Base-by-base conservation (phyloP, 2,113 vertebrate genomes). In the Rousettus leschenaultii region DNA sequence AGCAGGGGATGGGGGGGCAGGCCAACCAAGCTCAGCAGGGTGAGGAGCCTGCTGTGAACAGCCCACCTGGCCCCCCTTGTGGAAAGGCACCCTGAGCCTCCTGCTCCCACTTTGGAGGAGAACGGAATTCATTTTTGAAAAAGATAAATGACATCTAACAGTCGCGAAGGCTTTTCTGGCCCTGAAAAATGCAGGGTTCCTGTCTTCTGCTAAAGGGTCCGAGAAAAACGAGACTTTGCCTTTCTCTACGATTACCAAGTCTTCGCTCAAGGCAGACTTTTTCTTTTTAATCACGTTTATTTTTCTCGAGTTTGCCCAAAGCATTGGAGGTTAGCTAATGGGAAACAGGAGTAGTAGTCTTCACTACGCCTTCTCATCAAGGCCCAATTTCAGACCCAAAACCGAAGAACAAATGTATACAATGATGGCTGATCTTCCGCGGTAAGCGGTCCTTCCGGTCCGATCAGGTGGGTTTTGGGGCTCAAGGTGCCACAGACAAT, bases 391-490 rank as follows among this genome's bases (percentile, higher is more conserved):
- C 18, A 48, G 30, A 38, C 35, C 7, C 57, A 7, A 18, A 8
- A 33, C 1, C 14, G 30, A 70, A 38, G 59, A 59, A 19, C 4
- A 12, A 38, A 8, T 40, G 66, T 6, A 12, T 22, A 48, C 33
- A 35, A 19, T 0, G 53, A 35, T 2, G 70, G 12, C 30, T 28
- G 19, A 48, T 48, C 30, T 5, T 3, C 35, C 24, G 73, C 0
- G 53, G 21, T 24, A 59, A 22, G 38, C 15, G 15, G 18, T 6
- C 33, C 61, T 61, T 89, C 66, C n/a, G 40, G 40, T 57, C 93
- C 74, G 74, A 40, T 70, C 83, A 71, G 19, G 86, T 45, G 75
- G 89, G 86, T 79, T 26, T 84, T n/a, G 48, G 82, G 78, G 91
- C 45, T 84, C 65, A n/a, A 6, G 57, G 6, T 75, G 70, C 43